These are phyloP conservation scores for Bombycilla garrulus DNA, from an alignment of 2,113 vertebrate genomes.

Conservation along the genomic window DNA sequence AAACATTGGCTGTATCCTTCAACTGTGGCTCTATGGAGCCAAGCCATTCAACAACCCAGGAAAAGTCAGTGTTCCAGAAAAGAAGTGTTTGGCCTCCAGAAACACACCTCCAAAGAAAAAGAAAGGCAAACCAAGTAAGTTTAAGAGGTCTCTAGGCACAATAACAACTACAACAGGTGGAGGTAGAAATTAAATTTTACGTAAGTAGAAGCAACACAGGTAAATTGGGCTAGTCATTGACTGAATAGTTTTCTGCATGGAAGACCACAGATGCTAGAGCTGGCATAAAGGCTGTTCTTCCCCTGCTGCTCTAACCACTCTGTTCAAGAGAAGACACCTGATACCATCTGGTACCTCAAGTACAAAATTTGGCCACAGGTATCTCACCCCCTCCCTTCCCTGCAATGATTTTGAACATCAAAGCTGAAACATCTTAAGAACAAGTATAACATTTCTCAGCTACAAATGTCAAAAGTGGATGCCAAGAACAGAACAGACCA, in stretches of 20 bases:
- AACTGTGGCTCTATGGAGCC: background rate
- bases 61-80: background rate
- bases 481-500: background rate
- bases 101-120: background rate
- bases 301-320: background rate
- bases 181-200: background rate
- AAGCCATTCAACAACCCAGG: background rate
- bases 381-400: background rate
- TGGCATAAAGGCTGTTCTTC: background rate
- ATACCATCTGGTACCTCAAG: background rate
- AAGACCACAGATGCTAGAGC: background rate
- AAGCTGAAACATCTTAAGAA: background rate
- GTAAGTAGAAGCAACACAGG: background rate
- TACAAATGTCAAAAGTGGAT: background rate
- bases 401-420: accelerated
- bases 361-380: background rate
- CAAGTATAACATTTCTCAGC: background rate
- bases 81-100: background rate
- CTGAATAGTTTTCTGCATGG: background rate
- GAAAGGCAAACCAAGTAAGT: background rate
- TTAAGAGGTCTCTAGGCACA: background rate
- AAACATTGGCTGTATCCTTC: background rate
- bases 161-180: background rate
- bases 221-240: background rate
- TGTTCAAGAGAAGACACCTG: background rate